Evolutionary conservation across 1,140 invertebrate species (phyloP), one percentile per base, ranked within the genome.

Genomic region (Tribolium madens): DNA sequence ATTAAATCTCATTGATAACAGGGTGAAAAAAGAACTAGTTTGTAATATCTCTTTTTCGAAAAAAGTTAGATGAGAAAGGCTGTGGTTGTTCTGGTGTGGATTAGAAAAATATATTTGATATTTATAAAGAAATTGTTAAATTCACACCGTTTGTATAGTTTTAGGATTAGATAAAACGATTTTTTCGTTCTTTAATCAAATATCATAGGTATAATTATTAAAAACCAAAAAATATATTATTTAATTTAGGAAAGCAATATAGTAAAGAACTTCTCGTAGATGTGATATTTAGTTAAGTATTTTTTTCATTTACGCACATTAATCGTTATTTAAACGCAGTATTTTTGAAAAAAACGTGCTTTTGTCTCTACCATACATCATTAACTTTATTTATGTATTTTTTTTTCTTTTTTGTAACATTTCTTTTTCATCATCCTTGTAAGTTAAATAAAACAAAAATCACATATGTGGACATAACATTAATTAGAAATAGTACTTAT

Each of bases 1-100:
- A 76, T 76, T 76, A 76, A 76, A 76, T 76, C 64, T 76, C 53
- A 50, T 52, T 57, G 31, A 76, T 76, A 76, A 68, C 68, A 70
- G 75, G 75, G 75, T 71, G 68, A 53, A 50, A 50, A 50, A 68
- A n/a, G n/a, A 75, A 17, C 73, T 52, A 52, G 42, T 31, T 76
- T 71, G 36, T 75, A 50, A 50, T 15, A 64, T 64, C 57, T 64
- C 57, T 33, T 64, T 64, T 64, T 64, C 57, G 57, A 64, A 64
- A 64, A 33, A 64, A 60, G n/a, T 60, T 64, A 53, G 31, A 71
- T 26, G 64, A 71, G 48, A 46, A 76, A 76, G 75, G 75, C 75
- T 76, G 75, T 76, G 75, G 75, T 70, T 64, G 57, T 76, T 76
- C 47, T 36, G 26, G 73, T 75, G 53, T 46, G 42, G 31, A 46